Evolutionary conservation across 92 coral and sea anemone species (phyloP).

Genomic region (Ricordea florida): DNA sequence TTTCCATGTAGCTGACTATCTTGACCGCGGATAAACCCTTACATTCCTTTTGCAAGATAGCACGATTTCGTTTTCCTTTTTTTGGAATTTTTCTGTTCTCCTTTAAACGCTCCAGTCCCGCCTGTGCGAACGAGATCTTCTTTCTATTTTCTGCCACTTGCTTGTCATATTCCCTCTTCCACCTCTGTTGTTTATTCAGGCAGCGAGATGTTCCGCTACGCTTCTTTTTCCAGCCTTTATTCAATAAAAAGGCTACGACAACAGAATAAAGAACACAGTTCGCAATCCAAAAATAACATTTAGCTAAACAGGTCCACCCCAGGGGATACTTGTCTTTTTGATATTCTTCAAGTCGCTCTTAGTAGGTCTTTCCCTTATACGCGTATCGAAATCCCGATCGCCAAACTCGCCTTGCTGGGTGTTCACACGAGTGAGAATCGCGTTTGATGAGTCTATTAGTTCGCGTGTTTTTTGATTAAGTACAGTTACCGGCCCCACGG

Average conservation of each 20-base stretch:
- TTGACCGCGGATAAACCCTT: too few species aligned
- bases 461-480: neutral
- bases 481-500: neutral
- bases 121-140: neutral
- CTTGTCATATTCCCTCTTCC: neutral
- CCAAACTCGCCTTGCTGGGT: neutral
- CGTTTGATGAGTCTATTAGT: neutral
- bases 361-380: neutral
- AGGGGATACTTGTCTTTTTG: too few species aligned
- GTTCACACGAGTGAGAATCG: neutral
- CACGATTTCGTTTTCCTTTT: neutral
- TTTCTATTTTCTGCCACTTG: neutral
- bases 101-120: neutral
- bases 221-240: conserved; percentile 3
- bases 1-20: neutral
- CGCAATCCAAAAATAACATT: neutral
- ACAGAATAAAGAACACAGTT: neutral
- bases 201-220: too few species aligned
- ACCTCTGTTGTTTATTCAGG: too few species aligned
- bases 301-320: too few species aligned
- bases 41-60: neutral
- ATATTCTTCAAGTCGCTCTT: neutral
- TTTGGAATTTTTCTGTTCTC: neutral
- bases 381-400: neutral
- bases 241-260: neutral